Base-by-base conservation (phyloP, 2,797 vertebrate genomes). In the Taenioides sp. region DNA sequence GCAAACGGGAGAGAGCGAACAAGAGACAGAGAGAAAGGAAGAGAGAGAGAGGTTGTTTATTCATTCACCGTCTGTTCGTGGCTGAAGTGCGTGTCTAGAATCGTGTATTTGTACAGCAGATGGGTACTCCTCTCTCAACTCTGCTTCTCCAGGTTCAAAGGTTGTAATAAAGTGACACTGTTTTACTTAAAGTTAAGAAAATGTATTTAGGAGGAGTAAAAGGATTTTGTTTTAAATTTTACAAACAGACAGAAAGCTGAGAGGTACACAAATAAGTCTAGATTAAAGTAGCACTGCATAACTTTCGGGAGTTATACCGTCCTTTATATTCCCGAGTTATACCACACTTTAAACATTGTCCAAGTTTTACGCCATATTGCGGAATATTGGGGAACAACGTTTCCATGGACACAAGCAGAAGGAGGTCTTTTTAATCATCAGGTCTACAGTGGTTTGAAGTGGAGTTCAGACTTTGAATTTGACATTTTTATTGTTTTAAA, bases 21-120 rank as follows among this genome's bases (percentile, higher is more conserved):
- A 1, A 72, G 43, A 70, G 12, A 60, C 34, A 28, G 37, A 25
- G n/a, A 59, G 40, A 22, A 4, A 11, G 37, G 43, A 40, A 34
- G 49, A 55, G 73, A 37, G 61, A 14, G 3, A 59, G 59, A 67
- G 71, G 62, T 75, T 84, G 71, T 82, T 83, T 83, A 76, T 77
- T 77, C 71, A 73, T 77, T 74, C 63, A 71, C 54, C 65, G 78
- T 88, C 72, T 85, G 84, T 79, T 80, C 54, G 76, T 60, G 76
- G 55, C 81, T 70, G 60, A 74, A 76, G 78, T 76, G 75, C 70
- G 64, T 85, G 80, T 78, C 84, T 80, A 70, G 80, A 89, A 86
- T 79, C 60, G 67, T 71, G 69, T 80, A 65, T 84, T 74, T 78
- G 75, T 68, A 71, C 65, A 84, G 81, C 84, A 87, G 79, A 87